phyloP scores from a whole-genome alignment of 2,888 invertebrate genomes.

The Hedya salicella region DNA sequence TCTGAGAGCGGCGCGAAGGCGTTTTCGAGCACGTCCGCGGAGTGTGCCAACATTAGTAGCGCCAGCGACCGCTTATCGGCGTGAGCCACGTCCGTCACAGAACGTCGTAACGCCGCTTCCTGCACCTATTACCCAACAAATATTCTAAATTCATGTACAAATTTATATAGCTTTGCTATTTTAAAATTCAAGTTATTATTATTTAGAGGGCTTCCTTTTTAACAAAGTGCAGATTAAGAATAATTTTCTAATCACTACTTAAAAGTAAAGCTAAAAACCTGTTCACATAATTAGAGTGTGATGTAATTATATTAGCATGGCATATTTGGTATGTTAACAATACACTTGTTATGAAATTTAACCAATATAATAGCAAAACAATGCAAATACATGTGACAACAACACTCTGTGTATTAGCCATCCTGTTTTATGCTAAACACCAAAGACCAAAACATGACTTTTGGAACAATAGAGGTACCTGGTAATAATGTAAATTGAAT shows the following conservation, averaged over 20 bases:
- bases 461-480: slow-evolving; percentile 24
- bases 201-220: too few species aligned
- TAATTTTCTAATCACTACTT: neutral
- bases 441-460: slow-evolving; percentile 18
- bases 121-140: slow-evolving; percentile 88
- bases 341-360: slow-evolving; percentile 33
- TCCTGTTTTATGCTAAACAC: slow-evolving; percentile 36
- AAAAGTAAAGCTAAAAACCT: neutral
- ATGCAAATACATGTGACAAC: slow-evolving; percentile 30
- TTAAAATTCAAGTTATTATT: too few species aligned
- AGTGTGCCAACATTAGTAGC: slow-evolving; percentile 97
- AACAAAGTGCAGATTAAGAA: neutral
- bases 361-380: slow-evolving; percentile 33
- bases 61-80: slow-evolving; percentile 98
- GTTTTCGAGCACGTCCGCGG: slow-evolving; percentile 99
- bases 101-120: slow-evolving; percentile 97
- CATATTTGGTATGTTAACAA: slow-evolving; percentile 11
- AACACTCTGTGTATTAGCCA: slow-evolving; percentile 18
- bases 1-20: slow-evolving; percentile 99
- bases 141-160: too few species aligned
- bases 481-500: slow-evolving; percentile 5
- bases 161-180: too few species aligned
- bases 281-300: slow-evolving; percentile 10
- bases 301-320: neutral
- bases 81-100: slow-evolving; percentile 98